Base-by-base conservation (phyloP, 64 coral and sea anemone species). In the Astreopora myriophthalma region DNA sequence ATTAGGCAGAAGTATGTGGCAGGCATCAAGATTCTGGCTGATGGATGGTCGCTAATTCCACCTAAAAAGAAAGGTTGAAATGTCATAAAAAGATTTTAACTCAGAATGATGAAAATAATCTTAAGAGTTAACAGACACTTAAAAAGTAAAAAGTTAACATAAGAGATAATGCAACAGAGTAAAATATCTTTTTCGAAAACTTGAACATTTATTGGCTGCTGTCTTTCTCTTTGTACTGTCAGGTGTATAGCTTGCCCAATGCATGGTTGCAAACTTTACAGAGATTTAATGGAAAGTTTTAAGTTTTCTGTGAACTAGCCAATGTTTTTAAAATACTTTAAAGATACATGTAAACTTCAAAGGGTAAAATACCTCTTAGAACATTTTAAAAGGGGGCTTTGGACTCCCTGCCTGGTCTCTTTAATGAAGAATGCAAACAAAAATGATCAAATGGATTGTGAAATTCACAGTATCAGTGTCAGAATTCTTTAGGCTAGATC, bases 11-110 rank as follows among this genome's bases (percentile, higher is more conserved):
- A 80, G 60, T 96, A 99, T 74, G 72, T 91, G 77, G 97, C 94
- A 64, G 97, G 86, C 19, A 96, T 99, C 71, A 90, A 95, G 46
- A 64, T 95, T 34, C 61, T 96, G 40, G 97, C 97, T 81, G 85
- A 88, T 88, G 94, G 97, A 79, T 93, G 79, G 74, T 87, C 85
- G 48, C 39, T 79, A 12, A 94, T 99, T 85, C 97, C 94, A 58
- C 90, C 94, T 6, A 70, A 77, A 89, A 90, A 93, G 68, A 39
- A 86, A 99, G 97, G 97, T 99, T 98, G 55, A 83, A 58, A 58
- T 33, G 27, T 61, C 42, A 48, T 28, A 64, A 39, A 77, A 35
- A n/a, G n/a, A n/a, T n/a, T n/a, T n/a, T n/a, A n/a, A n/a, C n/a
- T n/a, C n/a, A n/a, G n/a, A n/a, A n/a, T n/a, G n/a, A n/a, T n/a